Base-by-base conservation (phyloP, 2,113 vertebrate genomes). In the Chunga burmeisteri region DNA sequence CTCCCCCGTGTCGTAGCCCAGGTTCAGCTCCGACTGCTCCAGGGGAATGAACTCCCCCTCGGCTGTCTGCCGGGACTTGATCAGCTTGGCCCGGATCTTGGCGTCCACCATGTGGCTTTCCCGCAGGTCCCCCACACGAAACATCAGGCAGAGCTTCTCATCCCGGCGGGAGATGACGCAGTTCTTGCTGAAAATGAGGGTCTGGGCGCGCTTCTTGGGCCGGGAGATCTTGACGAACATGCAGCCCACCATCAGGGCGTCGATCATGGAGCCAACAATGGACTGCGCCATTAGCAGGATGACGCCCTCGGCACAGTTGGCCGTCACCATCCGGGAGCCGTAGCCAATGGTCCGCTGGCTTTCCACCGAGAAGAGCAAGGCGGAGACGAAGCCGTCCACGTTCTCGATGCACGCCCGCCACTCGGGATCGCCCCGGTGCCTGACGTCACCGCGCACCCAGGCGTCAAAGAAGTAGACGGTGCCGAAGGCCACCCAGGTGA, bases 141-240 rank as follows among this genome's bases (percentile, higher is more conserved):
- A 99, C 95, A 99, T 98, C 93, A 99, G 93, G 93, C 98, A 99
- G 55, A 99, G 98, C 81, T 98, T 96, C 81, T 98, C 97, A 0
- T 99, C 98, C 9, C 98, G 98, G 73, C 95, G 96, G 11, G 98
- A 99, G 75, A 99, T 88, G 72, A 99, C 98, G 0, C 98, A 98
- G 83, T 98, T 97, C 88, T 98, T 98, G 97, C 98, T 99, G 97
- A 99, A 99, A 90, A 99, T 98, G 74, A 99, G 96, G 13, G 98
- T 99, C 96, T 99, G 98, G 50, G 98, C 98, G 0, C 98, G 97
- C 94, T 99, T 98, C 96, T 99, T 98, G 26, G 98, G 98, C 46
- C 98, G 96, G 75, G 98, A 99, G 97, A 99, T 99, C 97, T 99
- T 99, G 12, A 99, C 98, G 4, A 99, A 99, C 98, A 99, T 99